Percentiles rank a stretch among this genome's conserved stretches.
Evolutionary conservation across 2,797 vertebrate species (phyloP).

Genomic region (Oreochromis mossambicus): DNA sequence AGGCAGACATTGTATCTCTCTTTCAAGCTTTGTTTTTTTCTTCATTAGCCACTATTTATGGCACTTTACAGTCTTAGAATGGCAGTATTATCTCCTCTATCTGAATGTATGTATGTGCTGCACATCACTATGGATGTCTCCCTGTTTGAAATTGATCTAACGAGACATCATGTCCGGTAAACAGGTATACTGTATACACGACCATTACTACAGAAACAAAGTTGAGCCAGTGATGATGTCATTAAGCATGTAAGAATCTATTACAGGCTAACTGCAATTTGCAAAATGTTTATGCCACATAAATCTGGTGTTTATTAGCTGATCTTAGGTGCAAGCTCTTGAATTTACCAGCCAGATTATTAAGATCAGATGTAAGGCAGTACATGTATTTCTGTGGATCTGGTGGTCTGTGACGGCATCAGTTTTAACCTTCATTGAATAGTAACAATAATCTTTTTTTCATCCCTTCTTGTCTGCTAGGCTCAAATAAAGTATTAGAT

Average conservation of each 20-base stretch:
- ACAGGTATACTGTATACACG: neutral
- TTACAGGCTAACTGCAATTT: too few relatives aligned
- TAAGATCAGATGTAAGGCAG: neutral
- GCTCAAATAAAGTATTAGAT: neutral
- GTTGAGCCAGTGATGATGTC: too few relatives aligned
- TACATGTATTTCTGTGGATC: neutral
- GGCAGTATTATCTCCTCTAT: neutral
- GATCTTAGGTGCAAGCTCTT: neutral
- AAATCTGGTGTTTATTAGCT: neutral
- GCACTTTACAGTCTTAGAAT: neutral
- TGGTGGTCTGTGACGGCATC: neutral
- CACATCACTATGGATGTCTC: too few relatives aligned
- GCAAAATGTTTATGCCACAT: neutral
- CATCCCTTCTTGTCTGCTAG: neutral
- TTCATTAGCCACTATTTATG: neutral
- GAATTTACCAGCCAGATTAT: neutral
- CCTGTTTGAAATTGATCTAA: neutral
- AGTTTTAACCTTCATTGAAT: neutral
- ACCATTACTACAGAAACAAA: neutral
- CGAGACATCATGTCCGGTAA: rapidly evolving
- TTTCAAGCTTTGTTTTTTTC: neutral
- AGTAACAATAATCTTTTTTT: neutral
- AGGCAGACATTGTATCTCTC: neutral
- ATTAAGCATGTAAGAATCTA: too few relatives aligned
- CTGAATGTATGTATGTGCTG: neutral